A percentile compares a stretch with the other conserved stretches of the same genome.
Conservation (phyloP, 2,888 invertebrate species). For the Himalopsyche anomala region DNA sequence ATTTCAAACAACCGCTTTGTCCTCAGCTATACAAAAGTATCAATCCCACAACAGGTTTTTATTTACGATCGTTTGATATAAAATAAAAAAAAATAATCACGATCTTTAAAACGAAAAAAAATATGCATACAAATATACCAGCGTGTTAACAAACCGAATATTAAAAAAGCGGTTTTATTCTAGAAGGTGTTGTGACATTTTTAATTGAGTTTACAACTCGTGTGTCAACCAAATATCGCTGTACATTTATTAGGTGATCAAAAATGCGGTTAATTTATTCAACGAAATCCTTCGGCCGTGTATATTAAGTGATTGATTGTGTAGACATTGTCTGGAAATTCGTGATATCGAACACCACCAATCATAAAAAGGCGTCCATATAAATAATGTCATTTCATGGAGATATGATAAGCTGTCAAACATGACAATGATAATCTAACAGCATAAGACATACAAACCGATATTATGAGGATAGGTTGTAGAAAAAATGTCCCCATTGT, state of each 20-base stretch:
- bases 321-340: constrained; percentile 17
- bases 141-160: constrained; percentile 42
- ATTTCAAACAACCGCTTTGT: constrained; percentile 21
- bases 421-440: not conserved
- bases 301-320: constrained; percentile 35
- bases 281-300: constrained; percentile 27
- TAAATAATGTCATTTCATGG: constrained; percentile 8
- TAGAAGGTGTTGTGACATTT: constrained; percentile 41
- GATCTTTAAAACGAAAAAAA: constrained; percentile 20
- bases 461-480: not conserved
- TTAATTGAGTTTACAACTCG: constrained; percentile 37
- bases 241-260: constrained; percentile 38
- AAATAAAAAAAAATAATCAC: constrained; percentile 18
- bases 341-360: not conserved
- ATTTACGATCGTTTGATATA: constrained; percentile 3
- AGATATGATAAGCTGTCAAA: constrained; percentile 31
- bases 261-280: constrained; percentile 43
- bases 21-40: constrained; percentile 5
- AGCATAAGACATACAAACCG: not conserved
- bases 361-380: constrained; percentile 18
- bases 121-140: constrained; percentile 24
- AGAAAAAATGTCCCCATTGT: not conserved
- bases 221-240: constrained; percentile 34
- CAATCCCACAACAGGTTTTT: constrained; percentile 14
- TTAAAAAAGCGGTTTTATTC: constrained; percentile 29